Evolutionary conservation across 2,888 invertebrate genomes (phyloP), one percentile per base, ranked within the genome.

Genomic region (Thereva nobilitata): DNA sequence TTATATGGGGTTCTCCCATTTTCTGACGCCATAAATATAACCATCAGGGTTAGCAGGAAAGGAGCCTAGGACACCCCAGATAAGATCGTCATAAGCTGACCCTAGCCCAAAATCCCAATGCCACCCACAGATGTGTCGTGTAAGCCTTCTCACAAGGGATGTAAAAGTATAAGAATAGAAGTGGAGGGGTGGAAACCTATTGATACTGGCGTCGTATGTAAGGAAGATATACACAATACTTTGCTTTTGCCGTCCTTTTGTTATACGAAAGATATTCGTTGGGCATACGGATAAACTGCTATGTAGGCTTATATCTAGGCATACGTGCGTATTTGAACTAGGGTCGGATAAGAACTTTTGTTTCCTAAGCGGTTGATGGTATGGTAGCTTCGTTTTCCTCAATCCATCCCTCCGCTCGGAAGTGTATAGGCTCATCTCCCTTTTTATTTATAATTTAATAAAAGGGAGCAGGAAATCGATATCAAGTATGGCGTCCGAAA

Each of bases 31-130:
- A 41, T 40, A 23, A 41, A 1, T 50, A 6, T n/a, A 34, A 12
- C 50, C 61, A 53, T 53, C 23, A 50, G 61, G 50, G 41, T 50
- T 50, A 61, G 50, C 50, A 61, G 50, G 50, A 61, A 61, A 61
- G 61, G 61, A 23, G 23, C 34, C 61, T 61, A 9, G 54, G 10
- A 64, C 45, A 50, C 47, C 52, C 45, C 64, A 53, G 68, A 68
- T 68, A 68, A 68, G 68, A 68, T 68, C 68, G 55, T 53, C 61
- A 66, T 63, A 66, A 68, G 59, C 45, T 52, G 63, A 66, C 68
- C 68, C 66, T 64, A 66, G 50, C 63, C 57, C n/a, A 56, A 41
- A 57, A 68, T 52, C 59, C 63, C 57, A 55, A 52, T 52, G 56
- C 57, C 55, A 55, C 64, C 55, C 54, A 52, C 45, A 54, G 45